A percentile compares a stretch with the other conserved stretches of the same genome.
phyloP scores from a whole-genome alignment of 2,888 invertebrate genomes.

The Melieria omissa region DNA sequence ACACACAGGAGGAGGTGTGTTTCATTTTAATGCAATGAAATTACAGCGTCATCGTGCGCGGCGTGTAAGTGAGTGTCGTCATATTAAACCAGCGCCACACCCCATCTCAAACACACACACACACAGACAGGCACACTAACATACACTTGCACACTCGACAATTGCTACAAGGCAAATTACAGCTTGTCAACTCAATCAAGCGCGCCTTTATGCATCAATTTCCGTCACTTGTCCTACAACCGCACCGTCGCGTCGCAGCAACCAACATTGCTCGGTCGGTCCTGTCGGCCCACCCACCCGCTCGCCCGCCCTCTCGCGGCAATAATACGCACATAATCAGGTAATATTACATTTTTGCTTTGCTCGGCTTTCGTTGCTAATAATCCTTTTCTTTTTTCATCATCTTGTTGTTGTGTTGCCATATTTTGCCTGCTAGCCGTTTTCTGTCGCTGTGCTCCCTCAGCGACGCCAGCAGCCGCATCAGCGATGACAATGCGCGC shows the following conservation, averaged over 20 bases:
- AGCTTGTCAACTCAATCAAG: conserved; percentile 64
- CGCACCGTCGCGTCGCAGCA: not conserved
- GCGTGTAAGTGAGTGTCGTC: not conserved
- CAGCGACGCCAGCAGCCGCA: no score
- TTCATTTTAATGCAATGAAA: not conserved
- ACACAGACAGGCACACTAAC: not conserved
- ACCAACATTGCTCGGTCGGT: not conserved
- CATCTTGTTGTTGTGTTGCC: no score
- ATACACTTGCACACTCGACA: no score
- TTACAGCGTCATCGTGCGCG: not conserved
- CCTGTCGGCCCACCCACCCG: not conserved
- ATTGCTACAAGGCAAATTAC: conserved; percentile 51
- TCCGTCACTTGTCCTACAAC: conserved; percentile 56
- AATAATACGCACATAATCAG: conserved; percentile 55
- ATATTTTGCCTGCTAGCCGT: no score
- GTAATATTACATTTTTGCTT: conserved; percentile 55
- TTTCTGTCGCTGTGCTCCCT: no score
- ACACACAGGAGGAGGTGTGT: no score
- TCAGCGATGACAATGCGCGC: no score
- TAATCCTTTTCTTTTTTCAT: conserved; percentile 49
- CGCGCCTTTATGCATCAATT: conserved; percentile 62
- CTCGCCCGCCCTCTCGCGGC: conserved; percentile 22
- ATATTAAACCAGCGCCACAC: not conserved
- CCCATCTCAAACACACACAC: not conserved
- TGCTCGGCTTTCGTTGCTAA: conserved; percentile 45